phyloP scores from a whole-genome alignment of 2,113 vertebrate species.

The Anguilla rostrata region DNA sequence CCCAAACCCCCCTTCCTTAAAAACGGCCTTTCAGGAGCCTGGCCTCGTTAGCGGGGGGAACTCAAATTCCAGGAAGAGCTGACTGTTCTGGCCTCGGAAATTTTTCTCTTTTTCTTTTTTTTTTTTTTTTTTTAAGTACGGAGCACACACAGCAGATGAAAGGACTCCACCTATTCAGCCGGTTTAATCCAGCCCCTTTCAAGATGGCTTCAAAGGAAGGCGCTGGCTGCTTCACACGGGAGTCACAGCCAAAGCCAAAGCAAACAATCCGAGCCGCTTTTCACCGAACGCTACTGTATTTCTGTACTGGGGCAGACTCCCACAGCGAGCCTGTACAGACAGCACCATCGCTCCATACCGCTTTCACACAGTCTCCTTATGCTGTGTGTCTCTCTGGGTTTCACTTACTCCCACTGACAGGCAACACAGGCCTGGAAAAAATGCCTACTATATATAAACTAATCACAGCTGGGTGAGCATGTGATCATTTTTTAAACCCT shows the following conservation, averaged over 20 bases:
- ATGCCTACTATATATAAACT: not conserved
- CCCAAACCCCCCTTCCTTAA: not conserved
- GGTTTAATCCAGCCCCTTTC: not conserved
- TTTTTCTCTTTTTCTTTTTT: too few relatives aligned
- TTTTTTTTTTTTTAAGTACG: not conserved
- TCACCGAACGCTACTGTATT: not conserved
- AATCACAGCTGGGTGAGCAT: not conserved
- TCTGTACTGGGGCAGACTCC: not conserved
- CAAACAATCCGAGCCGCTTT: not conserved
- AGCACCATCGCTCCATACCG: too few relatives aligned
- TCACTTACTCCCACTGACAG: not conserved
- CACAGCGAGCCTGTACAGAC: too few relatives aligned
- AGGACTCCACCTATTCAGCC: conserved; percentile 2
- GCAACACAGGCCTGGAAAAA: not conserved
- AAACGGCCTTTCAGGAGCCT: conserved; percentile 23
- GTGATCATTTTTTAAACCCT: not conserved
- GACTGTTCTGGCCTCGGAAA: not conserved
- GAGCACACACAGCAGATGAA: not conserved
- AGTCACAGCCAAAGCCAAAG: not conserved
- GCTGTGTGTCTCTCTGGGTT: not conserved
- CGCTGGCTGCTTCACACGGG: not conserved
- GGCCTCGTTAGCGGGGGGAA: not conserved
- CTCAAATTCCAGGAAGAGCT: not conserved
- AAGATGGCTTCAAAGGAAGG: not conserved
- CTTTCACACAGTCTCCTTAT: too few relatives aligned